Conservation (phyloP, 2,797 vertebrate species). For the Parauchenoglanis ngamensis region DNA sequence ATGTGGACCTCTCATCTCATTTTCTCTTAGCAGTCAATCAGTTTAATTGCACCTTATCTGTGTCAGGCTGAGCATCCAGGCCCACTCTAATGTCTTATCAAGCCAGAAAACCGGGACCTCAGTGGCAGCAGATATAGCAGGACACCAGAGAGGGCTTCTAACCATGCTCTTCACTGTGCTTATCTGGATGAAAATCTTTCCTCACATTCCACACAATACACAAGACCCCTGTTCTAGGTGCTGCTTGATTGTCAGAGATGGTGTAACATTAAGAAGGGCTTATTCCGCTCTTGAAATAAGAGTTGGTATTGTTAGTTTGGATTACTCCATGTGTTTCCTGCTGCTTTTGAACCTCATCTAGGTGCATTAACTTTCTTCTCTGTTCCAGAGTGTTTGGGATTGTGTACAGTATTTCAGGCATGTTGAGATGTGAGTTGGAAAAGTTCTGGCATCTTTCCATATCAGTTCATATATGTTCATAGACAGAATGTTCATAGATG, state of each 20-base stretch:
- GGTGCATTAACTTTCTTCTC: neutral
- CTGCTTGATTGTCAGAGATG: constrained; percentile 3
- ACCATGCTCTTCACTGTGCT: constrained; percentile 14
- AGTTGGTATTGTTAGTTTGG: neutral
- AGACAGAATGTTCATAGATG: no score
- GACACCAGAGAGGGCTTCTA: constrained; percentile 36
- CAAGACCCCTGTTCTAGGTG: constrained; percentile 33
- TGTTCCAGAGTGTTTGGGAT: neutral
- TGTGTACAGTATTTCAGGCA: neutral
- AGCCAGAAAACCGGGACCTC: constrained; percentile 14
- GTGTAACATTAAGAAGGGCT: constrained; percentile 35
- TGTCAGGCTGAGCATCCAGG: constrained; percentile 29
- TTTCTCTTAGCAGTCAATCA: constrained; percentile 35
- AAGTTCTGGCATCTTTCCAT: neutral
- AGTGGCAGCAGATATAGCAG: constrained; percentile 23
- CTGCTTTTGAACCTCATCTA: neutral
- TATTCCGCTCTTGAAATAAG: neutral
- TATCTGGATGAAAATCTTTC: constrained; percentile 45
- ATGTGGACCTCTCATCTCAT: constrained; percentile 12
- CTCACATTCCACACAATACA: constrained; percentile 39
- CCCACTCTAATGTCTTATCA: constrained; percentile 34
- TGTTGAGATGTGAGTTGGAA: neutral
- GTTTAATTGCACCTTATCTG: constrained; percentile 47
- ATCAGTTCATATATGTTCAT: neutral
- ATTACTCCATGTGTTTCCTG: constrained; percentile 6